Evolutionary conservation across 1,140 invertebrate genomes (phyloP), one percentile per base, ranked within the genome.

Genomic region (Diabrotica undecimpunctata): DNA sequence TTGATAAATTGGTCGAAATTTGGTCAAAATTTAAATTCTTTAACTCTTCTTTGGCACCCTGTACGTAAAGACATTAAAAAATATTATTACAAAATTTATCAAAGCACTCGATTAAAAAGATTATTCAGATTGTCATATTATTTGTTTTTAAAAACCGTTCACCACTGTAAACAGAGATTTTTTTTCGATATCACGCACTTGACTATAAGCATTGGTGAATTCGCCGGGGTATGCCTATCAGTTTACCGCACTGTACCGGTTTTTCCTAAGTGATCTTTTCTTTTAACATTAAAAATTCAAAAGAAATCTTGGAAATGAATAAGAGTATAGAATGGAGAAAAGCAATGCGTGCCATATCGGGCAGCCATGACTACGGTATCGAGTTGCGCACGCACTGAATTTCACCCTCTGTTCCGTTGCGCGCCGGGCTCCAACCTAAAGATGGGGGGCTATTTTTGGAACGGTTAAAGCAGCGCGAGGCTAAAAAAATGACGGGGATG

Each of bases 331-430:
- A 59, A 62, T 57, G 59, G 59, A 56, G 62, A 51, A 61, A 50
- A 51, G 10, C 41, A 59, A 39, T 67, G 66, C 68, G 68, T 70
- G 66, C 62, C 65, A 60, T 70, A 69, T 68, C 62, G 65, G 60
- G 65, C 70, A 61, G 70, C 70, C 70, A 71, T 71, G 63, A 71
- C 67, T 63, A 41, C 54, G 61, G 54, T 56, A 36, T 54, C 54
- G 54, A 55, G 25, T 25, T 52, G 59, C 59, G 59, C 65, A 65
- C 66, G 70, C 65, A 70, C 54, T 61, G 25, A n/a, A 14, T 55
- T 55, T 55, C 13, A 10, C 54, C 54, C 54, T 25, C 13, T 54
- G 37, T 52, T 51, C 54, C 41, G 8, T 57, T 57, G 35, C 55
- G 37, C 53, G 25, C 55, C 55, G 25, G 35, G 37, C 55, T 57